Conservation (phyloP, 2,113 vertebrate genomes). For the Chelonoidis abingdonii region DNA sequence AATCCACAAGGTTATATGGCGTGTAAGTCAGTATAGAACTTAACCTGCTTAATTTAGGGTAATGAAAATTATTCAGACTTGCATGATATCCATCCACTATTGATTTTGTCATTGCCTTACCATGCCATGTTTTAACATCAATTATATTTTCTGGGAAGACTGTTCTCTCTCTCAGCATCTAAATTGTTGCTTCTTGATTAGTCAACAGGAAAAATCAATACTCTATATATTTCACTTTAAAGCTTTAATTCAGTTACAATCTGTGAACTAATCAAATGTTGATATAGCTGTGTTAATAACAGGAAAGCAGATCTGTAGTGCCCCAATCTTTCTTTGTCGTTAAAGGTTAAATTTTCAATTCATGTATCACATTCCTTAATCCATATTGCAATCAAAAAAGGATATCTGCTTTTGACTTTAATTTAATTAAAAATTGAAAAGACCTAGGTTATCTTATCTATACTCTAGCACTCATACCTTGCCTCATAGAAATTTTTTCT, state of each 20-base stretch:
- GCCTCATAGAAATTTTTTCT: not conserved
- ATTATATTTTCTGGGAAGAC: conserved; percentile 63
- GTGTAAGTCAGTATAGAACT: conserved; percentile 30
- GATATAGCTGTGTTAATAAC: conserved; percentile 55
- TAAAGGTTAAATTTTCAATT: conserved; percentile 49
- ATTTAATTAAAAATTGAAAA: conserved; percentile 21
- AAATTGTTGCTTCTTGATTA: conserved; percentile 71
- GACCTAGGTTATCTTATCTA: not conserved
- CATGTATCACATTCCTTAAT: conserved; percentile 11
- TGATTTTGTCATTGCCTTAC: conserved; percentile 66
- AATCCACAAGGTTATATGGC: conserved; percentile 36
- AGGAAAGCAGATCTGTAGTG: conserved; percentile 35
- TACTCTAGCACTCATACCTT: not conserved
- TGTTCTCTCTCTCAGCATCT: conserved; percentile 57
- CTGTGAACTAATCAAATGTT: conserved; percentile 70
- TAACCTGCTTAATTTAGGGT: conserved; percentile 41
- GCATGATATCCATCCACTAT: conserved; percentile 49
- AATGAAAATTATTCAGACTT: conserved; percentile 51
- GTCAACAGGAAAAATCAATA: conserved; percentile 71
- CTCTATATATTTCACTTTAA: conserved; percentile 47
- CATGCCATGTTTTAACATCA: conserved; percentile 37
- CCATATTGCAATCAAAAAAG: not conserved
- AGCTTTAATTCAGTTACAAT: conserved; percentile 72
- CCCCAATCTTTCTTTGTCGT: conserved; percentile 38
- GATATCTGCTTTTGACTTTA: not conserved